Evolutionary conservation across 2,888 invertebrate species (phyloP), one percentile per base, ranked within the genome.

Genomic region (Coleophora flavipennella): DNA sequence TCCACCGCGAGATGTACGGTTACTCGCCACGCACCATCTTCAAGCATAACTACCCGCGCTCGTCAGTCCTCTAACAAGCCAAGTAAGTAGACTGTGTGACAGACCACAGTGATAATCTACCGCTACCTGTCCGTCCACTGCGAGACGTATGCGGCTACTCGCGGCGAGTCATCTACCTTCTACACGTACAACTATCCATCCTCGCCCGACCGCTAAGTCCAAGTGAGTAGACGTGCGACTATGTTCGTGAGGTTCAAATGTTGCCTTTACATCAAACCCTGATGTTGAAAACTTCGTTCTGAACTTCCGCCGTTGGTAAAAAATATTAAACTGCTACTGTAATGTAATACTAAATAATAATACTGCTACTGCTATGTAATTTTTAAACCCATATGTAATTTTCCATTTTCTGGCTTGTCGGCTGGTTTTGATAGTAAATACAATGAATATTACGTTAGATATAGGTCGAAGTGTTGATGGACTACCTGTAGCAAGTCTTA

Each of bases 111-210:
- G 42, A 92, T 93, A 67, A 95, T 95, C 64, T 95, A 95, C 90
- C 92, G 94, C 85, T 95, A 95, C 87, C 87, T 93, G 80, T 95
- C 95, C 57, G 92, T 95, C 61, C 94, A 94, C 85, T 91, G 95
- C 69, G 94, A 95, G 74, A 91, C 90, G 67, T 95, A 95, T 2
- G 1, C 85, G 95, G 95, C 51, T 94, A 95, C 85, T 92, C 94
- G 58, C 95, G 95, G 59, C 90, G 94, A 27, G n/a, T n/a, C n/a
- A 20, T 6, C 20, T 20, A 20, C 20, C 3, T 20, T 95, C 87
- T 94, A 92, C 77, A 90, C 93, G 64, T 93, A 93, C 87, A 92
- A 93, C 87, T 93, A 93, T 87, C 87, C 90, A 71, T 87, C 87
- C 70, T 86, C 88, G 48, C 79, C 91, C 74, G 91, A 91, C 69